These are phyloP conservation scores for Coleophora deauratella DNA, from an alignment of 2,888 invertebrate genomes.

Conservation along the genomic window DNA sequence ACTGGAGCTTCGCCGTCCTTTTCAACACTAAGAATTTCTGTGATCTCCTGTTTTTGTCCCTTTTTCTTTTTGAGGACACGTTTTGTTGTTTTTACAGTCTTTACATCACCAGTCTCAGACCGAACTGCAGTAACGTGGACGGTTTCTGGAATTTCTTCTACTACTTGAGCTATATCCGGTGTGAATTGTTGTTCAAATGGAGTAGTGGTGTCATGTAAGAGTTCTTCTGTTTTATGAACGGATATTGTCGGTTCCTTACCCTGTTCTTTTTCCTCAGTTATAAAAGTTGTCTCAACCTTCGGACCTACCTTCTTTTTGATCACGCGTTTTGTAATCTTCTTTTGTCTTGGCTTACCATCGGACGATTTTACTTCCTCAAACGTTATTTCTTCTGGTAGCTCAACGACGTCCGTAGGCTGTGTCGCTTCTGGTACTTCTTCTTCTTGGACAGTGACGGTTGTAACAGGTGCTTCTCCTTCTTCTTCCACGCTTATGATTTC, in stretches of 20 bases:
- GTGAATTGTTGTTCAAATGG: slow-evolving; percentile 18
- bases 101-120: slow-evolving; percentile 22
- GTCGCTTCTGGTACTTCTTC: slow-evolving; percentile 14
- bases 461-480: slow-evolving; percentile 32
- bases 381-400: slow-evolving; percentile 24
- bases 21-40: slow-evolving; percentile 18
- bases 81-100: slow-evolving; percentile 19
- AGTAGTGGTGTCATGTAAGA: slow-evolving; percentile 6
- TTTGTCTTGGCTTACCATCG: slow-evolving; percentile 26
- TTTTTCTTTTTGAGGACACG: slow-evolving; percentile 20
- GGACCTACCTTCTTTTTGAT: slow-evolving; percentile 29
- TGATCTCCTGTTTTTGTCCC: slow-evolving; percentile 19
- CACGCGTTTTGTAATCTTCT: slow-evolving; percentile 25
- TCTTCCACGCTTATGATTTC: slow-evolving; percentile 52
- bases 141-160: slow-evolving; percentile 12
- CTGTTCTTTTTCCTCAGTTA: slow-evolving; percentile 25
- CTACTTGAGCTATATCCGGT: slow-evolving; percentile 16
- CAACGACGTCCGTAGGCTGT: too few species aligned
- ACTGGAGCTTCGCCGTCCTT: slow-evolving; percentile 20
- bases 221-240: slow-evolving; percentile 25
- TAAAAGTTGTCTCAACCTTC: slow-evolving; percentile 19
- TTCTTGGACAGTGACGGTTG: slow-evolving; percentile 21
- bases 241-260: slow-evolving; percentile 26
- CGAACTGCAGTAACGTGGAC: slow-evolving; percentile 13
- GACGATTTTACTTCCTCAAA: slow-evolving; percentile 20